Conservation (phyloP, 2,888 invertebrate genomes). For the Melanostoma mellinum region DNA sequence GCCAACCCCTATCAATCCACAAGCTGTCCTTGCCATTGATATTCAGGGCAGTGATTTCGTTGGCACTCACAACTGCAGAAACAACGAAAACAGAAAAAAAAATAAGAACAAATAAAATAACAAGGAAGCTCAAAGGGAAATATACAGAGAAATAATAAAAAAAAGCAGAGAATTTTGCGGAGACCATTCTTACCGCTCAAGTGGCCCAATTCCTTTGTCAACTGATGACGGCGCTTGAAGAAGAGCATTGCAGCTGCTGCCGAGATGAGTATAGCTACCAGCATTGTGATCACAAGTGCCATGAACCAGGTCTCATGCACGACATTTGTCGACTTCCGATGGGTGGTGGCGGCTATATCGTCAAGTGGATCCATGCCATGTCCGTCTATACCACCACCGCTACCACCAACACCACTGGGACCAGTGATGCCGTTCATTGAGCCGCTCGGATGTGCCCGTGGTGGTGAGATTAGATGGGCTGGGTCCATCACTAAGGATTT, state of each 20-base stretch:
- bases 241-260: conserved; percentile 80
- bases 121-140: conserved; percentile 40
- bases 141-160: conserved; percentile 8
- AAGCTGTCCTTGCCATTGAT: conserved; percentile 85
- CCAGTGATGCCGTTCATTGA: conserved; percentile 79
- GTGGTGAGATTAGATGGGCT: conserved; percentile 81
- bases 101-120: conserved; percentile 11
- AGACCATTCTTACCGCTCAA: conserved; percentile 83
- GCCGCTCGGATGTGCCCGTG: conserved; percentile 82
- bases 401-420: conserved; percentile 65
- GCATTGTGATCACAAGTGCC: conserved; percentile 80
- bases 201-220: conserved; percentile 85
- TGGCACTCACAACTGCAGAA: conserved; percentile 82
- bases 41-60: conserved; percentile 82
- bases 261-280: conserved; percentile 79
- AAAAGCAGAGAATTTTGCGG: conserved; percentile 38
- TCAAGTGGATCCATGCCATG: conserved; percentile 78
- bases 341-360: conserved; percentile 80
- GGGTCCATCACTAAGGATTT: conserved; percentile 82
- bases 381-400: conserved; percentile 73
- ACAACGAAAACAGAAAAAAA: conserved; percentile 39
- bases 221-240: conserved; percentile 81
- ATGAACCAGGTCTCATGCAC: conserved; percentile 82
- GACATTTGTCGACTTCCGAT: conserved; percentile 80
- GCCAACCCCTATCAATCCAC: conserved; percentile 88